Conservation (phyloP, 2,888 invertebrate species). For the Pharmacophagus antenor region DNA sequence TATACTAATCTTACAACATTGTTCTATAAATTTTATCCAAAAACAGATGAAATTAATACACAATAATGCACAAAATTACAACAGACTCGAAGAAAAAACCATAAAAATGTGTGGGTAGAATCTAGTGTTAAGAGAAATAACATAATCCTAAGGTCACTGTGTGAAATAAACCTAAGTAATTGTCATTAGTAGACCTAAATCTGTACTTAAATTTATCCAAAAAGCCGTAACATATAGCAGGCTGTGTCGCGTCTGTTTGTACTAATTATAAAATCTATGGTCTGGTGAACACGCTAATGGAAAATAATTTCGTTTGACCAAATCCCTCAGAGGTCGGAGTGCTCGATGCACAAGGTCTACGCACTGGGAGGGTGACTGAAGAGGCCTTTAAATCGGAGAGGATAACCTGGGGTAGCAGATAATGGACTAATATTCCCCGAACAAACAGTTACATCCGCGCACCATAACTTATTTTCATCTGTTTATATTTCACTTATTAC, state of each 20-base stretch:
- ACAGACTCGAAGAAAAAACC: too few relatives aligned
- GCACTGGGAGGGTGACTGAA: conserved; percentile 37
- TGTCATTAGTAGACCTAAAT: not conserved
- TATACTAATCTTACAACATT: too few relatives aligned
- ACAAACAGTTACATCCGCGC: too few relatives aligned
- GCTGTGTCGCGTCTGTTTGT: not conserved
- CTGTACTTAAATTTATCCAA: not conserved
- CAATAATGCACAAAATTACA: too few relatives aligned
- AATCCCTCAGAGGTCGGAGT: conserved; percentile 32
- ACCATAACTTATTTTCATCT: not conserved
- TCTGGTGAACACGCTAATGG: conserved; percentile 26
- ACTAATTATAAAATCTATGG: conserved; percentile 29
- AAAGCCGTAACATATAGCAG: not conserved
- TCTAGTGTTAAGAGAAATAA: too few relatives aligned
- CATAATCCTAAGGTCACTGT: too few relatives aligned
- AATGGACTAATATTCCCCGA: not conserved
- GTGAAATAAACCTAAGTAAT: not conserved
- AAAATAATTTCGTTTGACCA: conserved; percentile 20
- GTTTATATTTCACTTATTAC: not conserved
- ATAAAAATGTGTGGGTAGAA: not conserved
- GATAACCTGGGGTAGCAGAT: not conserved
- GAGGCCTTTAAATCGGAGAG: conserved; percentile 4
- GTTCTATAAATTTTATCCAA: too few relatives aligned
- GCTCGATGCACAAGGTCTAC: conserved; percentile 43
- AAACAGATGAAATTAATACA: too few relatives aligned